A percentile compares a stretch with the other conserved stretches of the same genome.
Conservation (phyloP, 2,888 invertebrate species). For the Kryphioiulus occultus region DNA sequence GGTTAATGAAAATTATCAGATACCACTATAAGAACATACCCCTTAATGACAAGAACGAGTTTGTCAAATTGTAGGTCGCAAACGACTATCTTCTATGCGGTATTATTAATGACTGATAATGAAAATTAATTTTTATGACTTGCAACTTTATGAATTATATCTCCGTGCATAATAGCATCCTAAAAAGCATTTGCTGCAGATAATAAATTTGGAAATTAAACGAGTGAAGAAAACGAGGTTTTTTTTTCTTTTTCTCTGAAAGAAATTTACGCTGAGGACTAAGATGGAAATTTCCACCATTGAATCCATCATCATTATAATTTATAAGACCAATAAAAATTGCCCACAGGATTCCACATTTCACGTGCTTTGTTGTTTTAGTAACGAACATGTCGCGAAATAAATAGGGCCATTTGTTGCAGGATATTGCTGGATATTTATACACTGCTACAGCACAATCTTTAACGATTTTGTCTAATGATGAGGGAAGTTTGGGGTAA, state of each 20-base stretch:
- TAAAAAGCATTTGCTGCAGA: constrained; percentile 14
- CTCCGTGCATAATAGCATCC: constrained; percentile 14
- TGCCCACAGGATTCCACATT: not conserved
- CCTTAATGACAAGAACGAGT: constrained; percentile 16
- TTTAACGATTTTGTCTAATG: constrained; percentile 35
- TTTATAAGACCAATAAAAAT: constrained; percentile 2
- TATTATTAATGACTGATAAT: constrained; percentile 27
- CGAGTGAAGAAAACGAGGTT: not conserved
- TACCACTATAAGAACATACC: not conserved
- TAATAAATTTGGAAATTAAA: constrained; percentile 26
- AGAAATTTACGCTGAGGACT: not conserved
- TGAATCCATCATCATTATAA: constrained; percentile 25
- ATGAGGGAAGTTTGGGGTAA: not conserved
- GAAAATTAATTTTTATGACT: constrained; percentile 35
- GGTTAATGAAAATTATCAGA: constrained; percentile 20
- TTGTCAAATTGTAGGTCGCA: constrained; percentile 6
- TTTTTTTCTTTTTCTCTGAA: not conserved
- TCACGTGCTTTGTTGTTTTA: not conserved
- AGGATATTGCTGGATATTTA: not conserved
- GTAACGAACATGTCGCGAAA: constrained; percentile 8
- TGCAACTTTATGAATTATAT: constrained; percentile 14
- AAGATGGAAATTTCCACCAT: constrained; percentile 17
- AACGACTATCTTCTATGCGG: not conserved
- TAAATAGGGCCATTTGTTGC: constrained; percentile 18
- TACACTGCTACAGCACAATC: not conserved